These are phyloP conservation scores for Sarcophaga peregrina DNA, from an alignment of 1,140 invertebrate genomes.

Conservation along the genomic window DNA sequence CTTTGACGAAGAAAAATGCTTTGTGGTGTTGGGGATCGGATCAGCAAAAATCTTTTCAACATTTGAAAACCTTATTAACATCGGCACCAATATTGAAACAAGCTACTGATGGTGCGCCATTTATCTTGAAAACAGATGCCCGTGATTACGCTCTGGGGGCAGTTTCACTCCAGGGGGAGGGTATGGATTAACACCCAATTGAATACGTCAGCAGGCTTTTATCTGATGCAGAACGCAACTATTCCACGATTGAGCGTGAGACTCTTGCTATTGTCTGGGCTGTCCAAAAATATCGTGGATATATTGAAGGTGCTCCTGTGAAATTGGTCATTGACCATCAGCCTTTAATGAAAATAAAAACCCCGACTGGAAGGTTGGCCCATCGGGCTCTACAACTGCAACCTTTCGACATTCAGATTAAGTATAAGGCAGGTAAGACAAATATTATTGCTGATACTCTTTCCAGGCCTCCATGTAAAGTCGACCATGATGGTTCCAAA, in stretches of 20 bases:
- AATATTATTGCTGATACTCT: no score
- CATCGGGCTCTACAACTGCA: conserved; percentile 68
- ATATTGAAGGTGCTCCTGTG: conserved; percentile 65
- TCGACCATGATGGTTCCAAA: no score
- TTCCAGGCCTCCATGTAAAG: no score
- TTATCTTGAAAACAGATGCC: conserved; percentile 56
- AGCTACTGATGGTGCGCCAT: conserved; percentile 52
- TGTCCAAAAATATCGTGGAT: conserved; percentile 63
- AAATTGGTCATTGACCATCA: conserved; percentile 68
- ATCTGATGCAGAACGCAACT: no score
- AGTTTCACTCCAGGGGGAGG: conserved; percentile 60
- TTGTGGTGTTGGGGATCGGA: conserved; percentile 44
- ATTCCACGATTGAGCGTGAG: conserved; percentile 62
- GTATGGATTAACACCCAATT: conserved; percentile 54
- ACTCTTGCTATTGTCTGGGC: conserved; percentile 66
- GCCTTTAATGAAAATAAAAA: conserved; percentile 65
- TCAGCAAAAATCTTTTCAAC: conserved; percentile 37
- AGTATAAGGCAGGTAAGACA: conserved; percentile 51
- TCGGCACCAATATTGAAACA: conserved; percentile 47
- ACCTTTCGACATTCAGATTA: conserved; percentile 58
- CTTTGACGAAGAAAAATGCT: conserved; percentile 46
- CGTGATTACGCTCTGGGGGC: conserved; percentile 61
- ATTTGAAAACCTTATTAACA: conserved; percentile 44
- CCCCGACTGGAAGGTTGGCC: conserved; percentile 62
- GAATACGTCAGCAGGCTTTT: no score